A percentile compares a stretch with the other conserved stretches of the same genome.
Conservation (phyloP, 2,797 vertebrate species). For the Acropternis orthonyx region DNA sequence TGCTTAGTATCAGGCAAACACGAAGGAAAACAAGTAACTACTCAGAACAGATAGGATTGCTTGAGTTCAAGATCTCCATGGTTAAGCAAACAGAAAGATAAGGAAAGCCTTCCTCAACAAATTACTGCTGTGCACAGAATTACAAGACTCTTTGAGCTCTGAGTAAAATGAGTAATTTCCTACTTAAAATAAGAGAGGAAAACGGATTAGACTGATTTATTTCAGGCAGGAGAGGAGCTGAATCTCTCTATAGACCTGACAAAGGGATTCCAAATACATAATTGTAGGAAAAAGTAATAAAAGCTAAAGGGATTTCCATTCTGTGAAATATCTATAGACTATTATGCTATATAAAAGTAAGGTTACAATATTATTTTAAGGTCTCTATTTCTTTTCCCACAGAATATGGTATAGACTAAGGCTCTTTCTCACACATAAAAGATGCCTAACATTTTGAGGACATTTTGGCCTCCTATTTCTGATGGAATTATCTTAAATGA, state of each 20-base stretch:
- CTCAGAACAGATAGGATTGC: neutral
- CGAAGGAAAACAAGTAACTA: neutral
- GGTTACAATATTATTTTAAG: neutral
- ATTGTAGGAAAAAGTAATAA: slow-evolving; percentile 13
- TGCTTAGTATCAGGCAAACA: neutral
- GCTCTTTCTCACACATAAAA: neutral
- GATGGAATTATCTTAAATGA: neutral
- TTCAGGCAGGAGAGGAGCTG: neutral
- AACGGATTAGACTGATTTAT: slow-evolving; percentile 42
- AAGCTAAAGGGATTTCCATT: slow-evolving; percentile 14
- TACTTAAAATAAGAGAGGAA: neutral
- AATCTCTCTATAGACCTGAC: neutral
- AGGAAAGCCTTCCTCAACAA: neutral
- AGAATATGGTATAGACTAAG: neutral
- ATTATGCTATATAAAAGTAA: neutral
- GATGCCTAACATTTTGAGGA: neutral
- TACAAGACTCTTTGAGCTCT: neutral
- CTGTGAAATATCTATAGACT: neutral
- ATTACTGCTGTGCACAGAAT: slow-evolving; percentile 9
- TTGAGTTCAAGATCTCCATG: neutral
- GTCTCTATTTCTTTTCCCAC: neutral
- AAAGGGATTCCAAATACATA: neutral
- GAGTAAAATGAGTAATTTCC: neutral
- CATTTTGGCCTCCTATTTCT: neutral
- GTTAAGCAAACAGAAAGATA: neutral